Percentiles rank a stretch among this genome's conserved stretches.
phyloP scores from a whole-genome alignment of 53 echinoderm and acorn worm species.

The Henricia sp. region DNA sequence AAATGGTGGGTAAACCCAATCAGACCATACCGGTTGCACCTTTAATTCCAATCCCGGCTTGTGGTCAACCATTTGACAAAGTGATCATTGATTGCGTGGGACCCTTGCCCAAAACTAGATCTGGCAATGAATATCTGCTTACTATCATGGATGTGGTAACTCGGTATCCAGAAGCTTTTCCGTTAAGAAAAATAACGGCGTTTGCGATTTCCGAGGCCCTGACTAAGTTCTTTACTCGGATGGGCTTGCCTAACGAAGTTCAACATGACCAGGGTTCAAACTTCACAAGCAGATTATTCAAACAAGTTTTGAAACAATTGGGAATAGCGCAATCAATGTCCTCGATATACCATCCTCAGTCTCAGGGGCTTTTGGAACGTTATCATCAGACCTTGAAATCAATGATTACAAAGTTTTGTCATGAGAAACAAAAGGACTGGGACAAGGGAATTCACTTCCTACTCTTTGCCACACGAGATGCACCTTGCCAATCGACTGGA shows the following conservation, averaged over 20 bases:
- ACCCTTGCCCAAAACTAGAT: conserved; percentile 39
- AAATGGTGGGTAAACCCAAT: conserved; percentile 65
- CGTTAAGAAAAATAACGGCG: conserved; percentile 67
- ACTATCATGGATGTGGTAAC: conserved; percentile 53
- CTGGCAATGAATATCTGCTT: conserved; percentile 32
- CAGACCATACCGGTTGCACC: conserved; percentile 66
- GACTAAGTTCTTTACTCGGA: conserved; percentile 51
- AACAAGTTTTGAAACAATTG: conserved; percentile 22
- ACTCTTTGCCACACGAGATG: conserved; percentile 64
- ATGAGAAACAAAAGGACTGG: conserved; percentile 51
- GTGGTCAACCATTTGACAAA: conserved; percentile 51
- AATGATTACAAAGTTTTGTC: conserved; percentile 43
- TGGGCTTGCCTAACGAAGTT: conserved; percentile 33
- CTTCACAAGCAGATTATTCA: conserved; percentile 19
- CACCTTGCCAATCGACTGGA: conserved; percentile 49
- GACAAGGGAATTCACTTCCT: conserved; percentile 74
- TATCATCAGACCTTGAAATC: conserved; percentile 64
- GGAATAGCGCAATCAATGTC: conserved; percentile 14
- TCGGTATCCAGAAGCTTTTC: conserved; percentile 66
- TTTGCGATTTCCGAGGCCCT: conserved; percentile 54
- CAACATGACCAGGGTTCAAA: conserved; percentile 53
- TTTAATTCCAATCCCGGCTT: conserved; percentile 60
- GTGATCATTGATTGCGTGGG: conserved; percentile 66
- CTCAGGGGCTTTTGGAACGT: conserved; percentile 50
- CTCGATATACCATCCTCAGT: conserved; percentile 39